Percentiles rank a stretch among this genome's conserved stretches.
Conservation (phyloP, 1,140 invertebrate species). For the Trichomalopsis sarcophagae region DNA sequence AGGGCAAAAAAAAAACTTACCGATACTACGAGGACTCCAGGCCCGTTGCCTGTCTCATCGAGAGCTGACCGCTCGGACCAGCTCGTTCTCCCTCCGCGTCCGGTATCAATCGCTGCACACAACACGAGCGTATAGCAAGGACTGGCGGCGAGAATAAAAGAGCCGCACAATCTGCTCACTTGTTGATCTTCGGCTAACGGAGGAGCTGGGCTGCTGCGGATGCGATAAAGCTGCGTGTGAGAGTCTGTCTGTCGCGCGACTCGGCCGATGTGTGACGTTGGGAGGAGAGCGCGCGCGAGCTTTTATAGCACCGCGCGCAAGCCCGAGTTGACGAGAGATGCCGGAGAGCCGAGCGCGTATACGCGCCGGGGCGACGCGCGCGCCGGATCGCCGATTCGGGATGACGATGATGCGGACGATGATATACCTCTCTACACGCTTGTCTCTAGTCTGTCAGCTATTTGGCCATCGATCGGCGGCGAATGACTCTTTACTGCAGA, state of each 20-base stretch:
- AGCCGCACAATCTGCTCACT: background rate
- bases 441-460: too few species aligned
- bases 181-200: background rate
- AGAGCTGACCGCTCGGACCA: background rate
- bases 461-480: too few species aligned
- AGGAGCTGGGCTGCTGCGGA: background rate
- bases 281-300: background rate
- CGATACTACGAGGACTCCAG: constrained; percentile 24
- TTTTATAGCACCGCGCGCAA: constrained; percentile 48
- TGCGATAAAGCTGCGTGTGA: background rate
- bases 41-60: constrained; percentile 22
- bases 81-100: background rate
- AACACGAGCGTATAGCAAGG: background rate
- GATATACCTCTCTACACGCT: too few species aligned
- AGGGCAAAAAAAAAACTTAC: constrained; percentile 3
- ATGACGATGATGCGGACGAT: background rate
- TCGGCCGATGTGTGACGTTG: constrained; percentile 44
- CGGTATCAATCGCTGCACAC: background rate
- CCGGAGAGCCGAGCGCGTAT: background rate
- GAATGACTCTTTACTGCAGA: too few species aligned
- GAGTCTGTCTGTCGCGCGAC: constrained; percentile 24
- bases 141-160: background rate
- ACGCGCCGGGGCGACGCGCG: constrained; percentile 17
- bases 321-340: background rate
- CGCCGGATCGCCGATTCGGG: background rate